These are phyloP conservation scores for Sebastes diploproa DNA, from an alignment of 2,797 vertebrate species.

Conservation along the genomic window DNA sequence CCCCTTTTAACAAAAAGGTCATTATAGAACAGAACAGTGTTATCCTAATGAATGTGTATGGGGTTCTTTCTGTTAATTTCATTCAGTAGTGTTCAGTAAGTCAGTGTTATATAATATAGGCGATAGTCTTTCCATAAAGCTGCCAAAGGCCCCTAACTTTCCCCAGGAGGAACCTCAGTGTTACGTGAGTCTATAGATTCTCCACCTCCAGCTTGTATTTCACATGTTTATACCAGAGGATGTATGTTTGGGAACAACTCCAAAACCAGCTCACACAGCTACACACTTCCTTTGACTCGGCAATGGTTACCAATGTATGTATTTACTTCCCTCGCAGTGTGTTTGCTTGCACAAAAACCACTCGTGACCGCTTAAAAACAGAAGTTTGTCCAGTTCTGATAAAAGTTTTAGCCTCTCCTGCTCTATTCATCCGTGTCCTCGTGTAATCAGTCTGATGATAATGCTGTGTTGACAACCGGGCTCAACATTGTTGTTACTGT, in stretches of 20 bases:
- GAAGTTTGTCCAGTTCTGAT: not conserved
- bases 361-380: not conserved
- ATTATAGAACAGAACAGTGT: not conserved
- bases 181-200: conserved; percentile 39
- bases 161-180: not conserved
- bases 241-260: conserved; percentile 34
- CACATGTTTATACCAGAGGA: conserved; percentile 47
- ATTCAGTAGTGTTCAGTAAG: not conserved
- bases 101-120: not conserved
- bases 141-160: conserved; percentile 6
- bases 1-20: not conserved
- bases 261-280: conserved; percentile 12
- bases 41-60: not conserved
- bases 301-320: not conserved
- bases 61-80: not conserved
- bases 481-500: conserved; percentile 10
- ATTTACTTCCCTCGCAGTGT: not conserved
- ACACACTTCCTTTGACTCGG: conserved; percentile 3
- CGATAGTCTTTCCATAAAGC: not conserved
- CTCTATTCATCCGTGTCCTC: conserved; percentile 9
- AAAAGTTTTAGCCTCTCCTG: conserved; percentile 7
- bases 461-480: conserved; percentile 13
- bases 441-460: not conserved
- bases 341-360: not conserved
- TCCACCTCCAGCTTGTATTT: conserved; percentile 61